Evolutionary conservation across 53 echinoderm and acorn worm species (phyloP).

Genomic region (Temnopleurus reevesii): DNA sequence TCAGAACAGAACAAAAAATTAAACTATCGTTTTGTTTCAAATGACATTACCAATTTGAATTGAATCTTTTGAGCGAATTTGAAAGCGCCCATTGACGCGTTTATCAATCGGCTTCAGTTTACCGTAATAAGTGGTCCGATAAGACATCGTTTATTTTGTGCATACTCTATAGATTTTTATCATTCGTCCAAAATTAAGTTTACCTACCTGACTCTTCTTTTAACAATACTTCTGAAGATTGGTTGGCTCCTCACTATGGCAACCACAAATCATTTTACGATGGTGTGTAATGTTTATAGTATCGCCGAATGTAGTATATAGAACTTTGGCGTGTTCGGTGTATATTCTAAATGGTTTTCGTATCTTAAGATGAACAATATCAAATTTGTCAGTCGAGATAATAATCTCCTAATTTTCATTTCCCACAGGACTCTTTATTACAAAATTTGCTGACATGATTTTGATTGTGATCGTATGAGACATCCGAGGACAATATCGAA

Average conservation of each 20-base stretch:
- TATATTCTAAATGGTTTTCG: not conserved
- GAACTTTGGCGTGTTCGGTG: too few relatives aligned
- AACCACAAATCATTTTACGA: conserved; percentile 26
- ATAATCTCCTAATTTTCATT: not conserved
- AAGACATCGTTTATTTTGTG: not conserved
- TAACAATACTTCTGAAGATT: not conserved
- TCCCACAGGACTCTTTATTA: too few relatives aligned
- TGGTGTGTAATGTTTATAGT: too few relatives aligned
- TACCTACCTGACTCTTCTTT: conserved; percentile 8
- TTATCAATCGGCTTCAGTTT: conserved; percentile 30
- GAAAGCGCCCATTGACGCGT: not conserved
- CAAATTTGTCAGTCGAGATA: conserved; percentile 3
- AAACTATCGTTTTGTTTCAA: conserved; percentile 51
- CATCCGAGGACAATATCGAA: conserved; percentile 29
- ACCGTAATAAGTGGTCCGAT: conserved; percentile 17
- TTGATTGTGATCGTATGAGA: not conserved
- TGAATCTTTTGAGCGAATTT: conserved; percentile 6
- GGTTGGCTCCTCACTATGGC: conserved; percentile 1
- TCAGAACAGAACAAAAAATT: conserved; percentile 31
- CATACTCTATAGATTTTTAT: conserved; percentile 11
- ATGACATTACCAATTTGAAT: conserved; percentile 54
- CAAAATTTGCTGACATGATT: not conserved
- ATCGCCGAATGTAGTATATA: too few relatives aligned
- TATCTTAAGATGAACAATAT: not conserved
- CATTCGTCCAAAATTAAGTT: conserved; percentile 33